Evolutionary conservation across 2,797 vertebrate genomes (phyloP).

Genomic region (Myoxocephalus aenaeus): DNA sequence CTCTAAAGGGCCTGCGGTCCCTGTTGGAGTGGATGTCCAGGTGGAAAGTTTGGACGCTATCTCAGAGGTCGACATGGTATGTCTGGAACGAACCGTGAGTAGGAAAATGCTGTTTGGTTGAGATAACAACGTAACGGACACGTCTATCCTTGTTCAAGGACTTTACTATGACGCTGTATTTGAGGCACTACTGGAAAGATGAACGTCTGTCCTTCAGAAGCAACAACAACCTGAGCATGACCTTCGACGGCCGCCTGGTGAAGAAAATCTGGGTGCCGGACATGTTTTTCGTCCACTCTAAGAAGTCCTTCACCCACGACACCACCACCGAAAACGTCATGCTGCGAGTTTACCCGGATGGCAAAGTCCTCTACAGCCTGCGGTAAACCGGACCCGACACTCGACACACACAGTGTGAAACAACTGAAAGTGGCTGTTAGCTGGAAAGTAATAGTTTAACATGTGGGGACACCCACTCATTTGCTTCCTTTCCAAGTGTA

Average conservation of each 20-base stretch:
- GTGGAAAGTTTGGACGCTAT: conserved; percentile 96
- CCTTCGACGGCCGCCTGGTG: conserved; percentile 91
- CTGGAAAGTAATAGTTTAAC: no score
- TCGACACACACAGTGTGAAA: background rate
- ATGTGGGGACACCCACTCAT: no score
- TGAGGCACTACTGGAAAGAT: conserved; percentile 95
- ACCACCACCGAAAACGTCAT: conserved; percentile 95
- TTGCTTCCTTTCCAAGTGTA: no score
- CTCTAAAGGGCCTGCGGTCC: conserved; percentile 89
- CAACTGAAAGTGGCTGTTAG: background rate
- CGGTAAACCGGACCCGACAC: conserved; percentile 78
- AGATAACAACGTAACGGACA: background rate
- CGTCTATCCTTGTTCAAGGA: conserved; percentile 79
- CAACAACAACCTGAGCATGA: conserved; percentile 95
- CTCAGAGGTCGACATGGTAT: conserved; percentile 96
- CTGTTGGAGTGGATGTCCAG: conserved; percentile 94
- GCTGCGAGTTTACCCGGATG: conserved; percentile 92
- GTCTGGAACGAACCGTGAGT: background rate
- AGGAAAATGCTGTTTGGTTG: background rate
- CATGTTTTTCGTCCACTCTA: conserved; percentile 96
- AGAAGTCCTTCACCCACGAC: conserved; percentile 93
- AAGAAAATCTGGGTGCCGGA: conserved; percentile 97
- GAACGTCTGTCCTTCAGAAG: conserved; percentile 91
- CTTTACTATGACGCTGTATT: conserved; percentile 94
- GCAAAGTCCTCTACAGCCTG: conserved; percentile 94